Conservation (phyloP, 1,140 invertebrate genomes). For the Aphaenogaster rudis region DNA sequence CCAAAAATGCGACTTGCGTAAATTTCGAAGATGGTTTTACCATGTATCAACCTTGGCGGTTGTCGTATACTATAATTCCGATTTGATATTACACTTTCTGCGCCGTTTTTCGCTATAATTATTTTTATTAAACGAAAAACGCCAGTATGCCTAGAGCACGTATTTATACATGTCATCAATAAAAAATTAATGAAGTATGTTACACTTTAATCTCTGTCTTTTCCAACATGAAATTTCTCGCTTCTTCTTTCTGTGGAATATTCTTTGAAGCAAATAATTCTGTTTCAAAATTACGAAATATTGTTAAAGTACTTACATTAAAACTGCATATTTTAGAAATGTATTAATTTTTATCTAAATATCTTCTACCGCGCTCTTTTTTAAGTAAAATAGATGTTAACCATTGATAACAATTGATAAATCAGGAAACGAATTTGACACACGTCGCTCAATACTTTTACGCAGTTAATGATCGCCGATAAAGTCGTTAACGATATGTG, state of each 20-base stretch:
- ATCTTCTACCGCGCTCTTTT: background rate
- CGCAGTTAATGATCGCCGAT: background rate
- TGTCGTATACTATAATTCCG: conserved; percentile 57
- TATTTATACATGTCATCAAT: conserved; percentile 70
- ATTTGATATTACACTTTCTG: conserved; percentile 62
- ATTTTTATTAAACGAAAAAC: conserved; percentile 64
- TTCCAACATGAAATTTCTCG: background rate
- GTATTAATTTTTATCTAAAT: background rate
- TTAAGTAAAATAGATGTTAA: background rate
- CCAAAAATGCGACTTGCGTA: background rate
- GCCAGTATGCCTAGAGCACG: conserved; percentile 53
- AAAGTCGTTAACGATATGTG: background rate
- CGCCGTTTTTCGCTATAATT: conserved; percentile 68
- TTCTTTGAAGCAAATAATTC: background rate
- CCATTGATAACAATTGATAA: background rate
- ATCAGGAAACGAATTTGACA: conserved; percentile 1
- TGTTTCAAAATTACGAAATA: background rate
- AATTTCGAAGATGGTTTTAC: background rate
- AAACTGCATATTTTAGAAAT: background rate
- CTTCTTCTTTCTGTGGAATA: background rate
- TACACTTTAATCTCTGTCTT: conserved; percentile 16
- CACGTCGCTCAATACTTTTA: background rate
- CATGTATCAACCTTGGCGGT: conserved; percentile 17
- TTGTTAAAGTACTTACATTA: background rate
- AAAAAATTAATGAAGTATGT: conserved; percentile 62